phyloP scores from a whole-genome alignment of 2,113 vertebrate genomes.

The Dipodomys stephensi region DNA sequence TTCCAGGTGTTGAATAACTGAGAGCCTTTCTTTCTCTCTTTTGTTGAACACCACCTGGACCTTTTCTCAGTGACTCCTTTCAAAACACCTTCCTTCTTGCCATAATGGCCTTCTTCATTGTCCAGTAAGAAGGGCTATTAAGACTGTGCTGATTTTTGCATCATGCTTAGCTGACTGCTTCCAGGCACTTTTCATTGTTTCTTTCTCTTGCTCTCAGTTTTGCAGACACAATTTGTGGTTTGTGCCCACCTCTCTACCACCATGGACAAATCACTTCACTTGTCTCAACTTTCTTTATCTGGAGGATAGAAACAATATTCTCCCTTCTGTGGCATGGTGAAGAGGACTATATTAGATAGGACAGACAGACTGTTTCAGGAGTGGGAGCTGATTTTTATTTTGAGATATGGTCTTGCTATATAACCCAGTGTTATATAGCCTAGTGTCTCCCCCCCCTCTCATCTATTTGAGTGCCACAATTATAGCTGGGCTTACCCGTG shows the following conservation, averaged over 20 bases:
- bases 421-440: neutral
- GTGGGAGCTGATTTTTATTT: neutral
- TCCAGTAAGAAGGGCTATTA: conserved; percentile 79
- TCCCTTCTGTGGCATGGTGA: neutral
- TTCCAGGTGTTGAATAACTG: conserved; percentile 60
- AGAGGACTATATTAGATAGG: neutral
- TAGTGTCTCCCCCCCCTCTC: neutral
- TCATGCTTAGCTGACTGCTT: conserved; percentile 49
- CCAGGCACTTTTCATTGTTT: neutral
- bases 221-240: neutral
- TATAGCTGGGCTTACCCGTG: too few relatives aligned
- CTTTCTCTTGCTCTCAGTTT: neutral
- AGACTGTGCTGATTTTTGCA: conserved; percentile 5
- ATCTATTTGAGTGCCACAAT: too few relatives aligned
- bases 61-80: conserved; percentile 82
- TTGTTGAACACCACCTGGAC: conserved; percentile 72
- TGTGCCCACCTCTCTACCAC: neutral
- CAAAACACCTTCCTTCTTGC: conserved; percentile 80
- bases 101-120: conserved; percentile 69
- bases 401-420: neutral
- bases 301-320: neutral
- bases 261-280: neutral
- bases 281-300: neutral
- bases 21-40: conserved; percentile 68
- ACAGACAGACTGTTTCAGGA: neutral